These are phyloP conservation scores for Cryptoprocta ferox DNA, from an alignment of 2,797 vertebrate genomes.

Conservation along the genomic window DNA sequence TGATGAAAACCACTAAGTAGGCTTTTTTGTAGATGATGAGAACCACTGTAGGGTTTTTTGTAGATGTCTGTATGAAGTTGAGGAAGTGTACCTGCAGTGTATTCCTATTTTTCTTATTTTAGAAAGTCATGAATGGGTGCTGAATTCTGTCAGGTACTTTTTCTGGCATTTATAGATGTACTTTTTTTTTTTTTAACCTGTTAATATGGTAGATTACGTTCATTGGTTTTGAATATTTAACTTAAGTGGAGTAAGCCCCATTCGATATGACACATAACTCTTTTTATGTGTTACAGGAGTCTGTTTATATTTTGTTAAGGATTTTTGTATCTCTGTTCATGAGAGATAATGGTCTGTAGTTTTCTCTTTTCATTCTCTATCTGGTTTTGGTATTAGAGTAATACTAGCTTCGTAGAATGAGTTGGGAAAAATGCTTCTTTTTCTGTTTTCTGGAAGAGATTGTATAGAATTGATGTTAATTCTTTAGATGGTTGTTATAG, in stretches of 20 bases:
- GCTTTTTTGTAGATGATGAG: not conserved
- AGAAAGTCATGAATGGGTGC: not conserved
- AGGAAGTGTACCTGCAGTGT: not conserved
- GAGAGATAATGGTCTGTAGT: not conserved
- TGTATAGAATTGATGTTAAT: not conserved
- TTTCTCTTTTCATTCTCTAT: not conserved
- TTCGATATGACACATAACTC: not conserved
- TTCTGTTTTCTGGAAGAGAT: not conserved
- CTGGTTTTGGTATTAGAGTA: not conserved
- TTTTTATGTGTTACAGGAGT: not conserved
- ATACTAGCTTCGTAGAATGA: not conserved
- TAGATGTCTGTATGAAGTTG: not conserved
- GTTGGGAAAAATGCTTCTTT: not conserved
- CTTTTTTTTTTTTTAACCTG: not conserved
- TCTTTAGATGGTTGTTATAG: not conserved
- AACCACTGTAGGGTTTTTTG: not conserved
- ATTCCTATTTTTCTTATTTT: not conserved
- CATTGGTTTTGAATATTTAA: not conserved
- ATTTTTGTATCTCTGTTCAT: not conserved
- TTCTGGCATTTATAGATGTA: not conserved
- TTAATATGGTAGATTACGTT: not conserved
- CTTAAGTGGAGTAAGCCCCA: not conserved
- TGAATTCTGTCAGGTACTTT: not conserved
- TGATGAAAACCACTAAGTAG: not conserved
- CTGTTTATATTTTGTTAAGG: not conserved